phyloP scores from a whole-genome alignment of 2,888 invertebrate species.

The Julus scanicus region DNA sequence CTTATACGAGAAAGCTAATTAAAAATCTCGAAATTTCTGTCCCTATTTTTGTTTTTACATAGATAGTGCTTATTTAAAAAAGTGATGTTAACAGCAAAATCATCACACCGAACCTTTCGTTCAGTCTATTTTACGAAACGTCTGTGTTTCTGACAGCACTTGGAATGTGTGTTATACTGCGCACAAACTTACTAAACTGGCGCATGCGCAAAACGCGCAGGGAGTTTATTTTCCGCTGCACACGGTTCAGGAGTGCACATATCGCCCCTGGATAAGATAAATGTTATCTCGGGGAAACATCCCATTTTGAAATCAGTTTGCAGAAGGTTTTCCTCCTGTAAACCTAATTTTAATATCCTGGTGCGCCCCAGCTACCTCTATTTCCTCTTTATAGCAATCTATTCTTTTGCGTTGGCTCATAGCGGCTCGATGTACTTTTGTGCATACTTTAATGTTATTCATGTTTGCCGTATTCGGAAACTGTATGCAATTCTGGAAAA shows the following conservation, averaged over 20 bases:
- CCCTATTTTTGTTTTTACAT: too few relatives aligned
- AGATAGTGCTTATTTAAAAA: too few relatives aligned
- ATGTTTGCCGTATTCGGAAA: constrained; percentile 7
- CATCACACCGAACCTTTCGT: too few relatives aligned
- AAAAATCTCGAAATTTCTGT: too few relatives aligned
- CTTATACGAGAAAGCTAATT: too few relatives aligned
- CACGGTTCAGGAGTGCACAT: constrained; percentile 25
- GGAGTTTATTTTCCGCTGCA: background rate
- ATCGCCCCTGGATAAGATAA: constrained; percentile 15
- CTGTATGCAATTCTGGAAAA: constrained; percentile 5
- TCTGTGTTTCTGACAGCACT: too few relatives aligned
- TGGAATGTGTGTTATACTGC: too few relatives aligned
- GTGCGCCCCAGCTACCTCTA: constrained; percentile 33
- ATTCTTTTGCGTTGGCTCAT: background rate
- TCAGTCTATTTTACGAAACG: too few relatives aligned
- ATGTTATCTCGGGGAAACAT: constrained; percentile 27
- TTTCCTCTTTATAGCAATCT: constrained; percentile 26
- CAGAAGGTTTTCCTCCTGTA: background rate
- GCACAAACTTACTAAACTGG: too few relatives aligned
- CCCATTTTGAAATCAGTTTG: constrained; percentile 33
- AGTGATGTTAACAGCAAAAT: too few relatives aligned
- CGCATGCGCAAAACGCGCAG: constrained; percentile 9
- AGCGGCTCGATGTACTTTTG: constrained; percentile 27
- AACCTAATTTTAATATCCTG: constrained; percentile 21
- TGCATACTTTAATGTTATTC: background rate